phyloP scores from a whole-genome alignment of 2,888 invertebrate genomes.

The Bugula neritina region DNA sequence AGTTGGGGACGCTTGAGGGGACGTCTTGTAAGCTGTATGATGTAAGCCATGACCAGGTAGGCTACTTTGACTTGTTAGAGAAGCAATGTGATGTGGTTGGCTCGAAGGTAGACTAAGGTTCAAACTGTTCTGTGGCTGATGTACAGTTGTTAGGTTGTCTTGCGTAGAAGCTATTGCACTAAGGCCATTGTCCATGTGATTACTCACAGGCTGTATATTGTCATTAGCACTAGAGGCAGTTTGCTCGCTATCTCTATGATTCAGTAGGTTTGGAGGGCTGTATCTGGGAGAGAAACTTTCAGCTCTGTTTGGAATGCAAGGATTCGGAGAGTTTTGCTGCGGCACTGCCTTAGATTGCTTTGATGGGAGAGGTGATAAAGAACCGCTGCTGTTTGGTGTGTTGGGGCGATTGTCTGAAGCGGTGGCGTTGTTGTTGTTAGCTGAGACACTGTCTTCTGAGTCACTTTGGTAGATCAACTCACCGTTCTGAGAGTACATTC shows the following conservation, averaged over 20 bases:
- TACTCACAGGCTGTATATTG: neutral
- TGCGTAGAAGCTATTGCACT: neutral
- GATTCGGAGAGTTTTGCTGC: neutral
- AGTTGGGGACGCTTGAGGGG: conserved; percentile 8
- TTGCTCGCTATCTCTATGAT: neutral
- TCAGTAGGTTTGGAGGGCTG: conserved; percentile 16
- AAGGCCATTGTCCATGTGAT: conserved; percentile 23
- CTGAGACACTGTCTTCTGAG: conserved; percentile 7
- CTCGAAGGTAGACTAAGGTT: neutral
- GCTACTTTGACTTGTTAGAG: neutral
- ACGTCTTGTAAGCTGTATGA: conserved; percentile 15
- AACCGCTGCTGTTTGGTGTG: conserved; percentile 2
- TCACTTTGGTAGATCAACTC: conserved; percentile 33
- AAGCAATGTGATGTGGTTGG: conserved; percentile 1
- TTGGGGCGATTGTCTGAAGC: neutral
- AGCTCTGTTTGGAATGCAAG: neutral
- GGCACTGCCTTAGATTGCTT: neutral
- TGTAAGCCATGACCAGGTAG: neutral
- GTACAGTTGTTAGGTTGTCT: neutral
- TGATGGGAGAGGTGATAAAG: neutral
- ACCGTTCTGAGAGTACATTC: conserved; percentile 46
- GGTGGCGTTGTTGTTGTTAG: neutral
- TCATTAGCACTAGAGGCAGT: neutral
- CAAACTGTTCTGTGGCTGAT: neutral
- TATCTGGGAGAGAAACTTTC: conserved; percentile 9